Evolutionary conservation across 2,113 vertebrate genomes (phyloP), one percentile per base, ranked within the genome.

Genomic region (Cyphomyrus discorhynchus): DNA sequence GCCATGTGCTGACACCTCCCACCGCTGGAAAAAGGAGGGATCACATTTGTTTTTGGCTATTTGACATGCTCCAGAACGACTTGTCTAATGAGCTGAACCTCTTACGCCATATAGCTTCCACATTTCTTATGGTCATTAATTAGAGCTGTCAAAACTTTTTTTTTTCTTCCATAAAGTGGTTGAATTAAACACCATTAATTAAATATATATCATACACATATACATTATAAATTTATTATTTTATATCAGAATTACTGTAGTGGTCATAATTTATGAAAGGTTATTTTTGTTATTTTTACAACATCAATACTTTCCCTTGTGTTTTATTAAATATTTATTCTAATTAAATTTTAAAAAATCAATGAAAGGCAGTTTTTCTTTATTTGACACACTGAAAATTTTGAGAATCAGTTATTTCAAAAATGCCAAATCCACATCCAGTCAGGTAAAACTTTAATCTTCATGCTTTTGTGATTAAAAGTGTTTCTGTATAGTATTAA

Each of bases 121-220:
- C 89, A 86, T 90, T 91, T 89, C 94, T 91, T 92, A 92, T 92
- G 93, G 93, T 45, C 95, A 95, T 96, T 96, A 96, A 96, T 96
- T 96, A 96, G 94, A 95, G 93, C 94, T 95, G 95, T 96, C 96
- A 96, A 95, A 96, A 96, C 94, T 95, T 95, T 95, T 91, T 95
- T 95, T 95, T 91, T 90, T 92, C 92, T 91, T 93, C 92, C 94
- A 95, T 95, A 95, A 96, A 95, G 95, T 94, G 94, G 93, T 93
- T 95, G 95, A 96, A 96, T 95, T 92, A 95, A 95, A 94, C 95
- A 95, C 92, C 92, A 92, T 96, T 96, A 96, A 96, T 96, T 96
- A 96, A 96, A 96, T 96, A 96, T 94, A 96, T 96, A 96, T 96
- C 95, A 49, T 49, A 85, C 19, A 80, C 31, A 17, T 80, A 80